Conservation (phyloP, 2,797 vertebrate species). For the Argentina silus region DNA sequence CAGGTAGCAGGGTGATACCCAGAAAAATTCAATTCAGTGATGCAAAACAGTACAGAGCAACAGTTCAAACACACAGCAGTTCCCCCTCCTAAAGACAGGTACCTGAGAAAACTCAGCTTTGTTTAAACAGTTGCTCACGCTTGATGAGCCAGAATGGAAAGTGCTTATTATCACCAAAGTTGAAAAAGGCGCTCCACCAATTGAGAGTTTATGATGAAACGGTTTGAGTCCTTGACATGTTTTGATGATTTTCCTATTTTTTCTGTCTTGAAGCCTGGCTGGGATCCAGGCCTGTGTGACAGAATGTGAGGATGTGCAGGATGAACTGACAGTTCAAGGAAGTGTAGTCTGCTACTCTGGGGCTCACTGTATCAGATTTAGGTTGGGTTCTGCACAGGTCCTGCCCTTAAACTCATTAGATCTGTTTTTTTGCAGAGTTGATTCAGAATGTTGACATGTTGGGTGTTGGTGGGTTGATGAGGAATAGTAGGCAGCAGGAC, state of each 20-base stretch:
- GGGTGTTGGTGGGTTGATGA: constrained; percentile 22
- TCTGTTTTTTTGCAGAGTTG: constrained; percentile 53
- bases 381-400: constrained; percentile 37
- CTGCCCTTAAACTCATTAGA: constrained; percentile 50
- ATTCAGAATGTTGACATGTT: constrained; percentile 54
- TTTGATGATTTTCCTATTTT: constrained; percentile 53
- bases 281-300: constrained; percentile 53
- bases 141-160: constrained; percentile 71
- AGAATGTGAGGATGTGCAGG: constrained; percentile 47
- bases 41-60: constrained; percentile 58
- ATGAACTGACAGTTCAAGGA: constrained; percentile 48
- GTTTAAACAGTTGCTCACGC: constrained; percentile 71
- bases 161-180: constrained; percentile 61
- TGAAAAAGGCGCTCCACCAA: constrained; percentile 55
- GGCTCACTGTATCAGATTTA: constrained; percentile 41
- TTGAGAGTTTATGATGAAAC: constrained; percentile 51
- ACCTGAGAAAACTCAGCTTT: constrained; percentile 70
- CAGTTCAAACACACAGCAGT: constrained; percentile 55
- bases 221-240: constrained; percentile 54
- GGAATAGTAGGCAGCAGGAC: constrained; percentile 35
- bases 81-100: constrained; percentile 36
- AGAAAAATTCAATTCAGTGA: constrained; percentile 51
- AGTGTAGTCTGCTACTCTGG: constrained; percentile 36
- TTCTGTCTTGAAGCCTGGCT: constrained; percentile 39
- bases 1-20: constrained; percentile 49